Conservation (phyloP, 1,140 invertebrate genomes). For the Drosophila auraria region DNA sequence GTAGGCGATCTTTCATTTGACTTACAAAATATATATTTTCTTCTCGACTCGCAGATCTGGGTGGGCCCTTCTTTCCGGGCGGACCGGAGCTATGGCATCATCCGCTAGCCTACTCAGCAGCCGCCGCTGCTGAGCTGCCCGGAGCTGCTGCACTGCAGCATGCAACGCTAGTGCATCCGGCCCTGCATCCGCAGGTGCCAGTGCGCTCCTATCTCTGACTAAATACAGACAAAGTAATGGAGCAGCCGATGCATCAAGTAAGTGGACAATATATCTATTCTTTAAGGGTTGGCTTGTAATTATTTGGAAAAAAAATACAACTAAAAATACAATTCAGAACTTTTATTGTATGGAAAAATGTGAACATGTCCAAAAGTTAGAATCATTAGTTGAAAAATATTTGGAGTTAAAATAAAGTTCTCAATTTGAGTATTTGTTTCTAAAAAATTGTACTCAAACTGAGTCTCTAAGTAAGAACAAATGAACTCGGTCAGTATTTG, state of each 20-base stretch:
- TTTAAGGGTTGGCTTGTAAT: too few relatives aligned
- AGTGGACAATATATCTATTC: conserved; percentile 41
- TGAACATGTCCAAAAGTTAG: too few relatives aligned
- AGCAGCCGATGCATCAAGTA: conserved; percentile 85
- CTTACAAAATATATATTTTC: conserved; percentile 25
- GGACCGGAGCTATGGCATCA: conserved; percentile 97
- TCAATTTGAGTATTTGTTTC: too few relatives aligned
- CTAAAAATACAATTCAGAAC: too few relatives aligned
- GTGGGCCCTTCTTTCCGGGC: conserved; percentile 96
- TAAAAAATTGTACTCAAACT: too few relatives aligned
- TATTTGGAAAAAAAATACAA: not conserved
- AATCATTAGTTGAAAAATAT: too few relatives aligned
- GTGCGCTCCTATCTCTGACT: conserved; percentile 98
- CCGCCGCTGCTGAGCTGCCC: conserved; percentile 92
- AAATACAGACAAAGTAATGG: conserved; percentile 93
- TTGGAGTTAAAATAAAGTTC: too few relatives aligned
- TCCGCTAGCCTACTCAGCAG: conserved; percentile 92
- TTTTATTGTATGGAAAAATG: too few relatives aligned
- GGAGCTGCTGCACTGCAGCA: conserved; percentile 92
- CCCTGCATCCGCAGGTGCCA: conserved; percentile 98
- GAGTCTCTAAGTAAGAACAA: too few relatives aligned
- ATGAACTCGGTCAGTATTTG: too few relatives aligned
- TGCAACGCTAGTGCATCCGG: conserved; percentile 95
- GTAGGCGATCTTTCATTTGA: conserved; percentile 5
- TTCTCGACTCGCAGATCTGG: conserved; percentile 89